These are phyloP conservation scores for Tamias sibiricus DNA, from an alignment of 2,113 vertebrate genomes.

Conservation along the genomic window DNA sequence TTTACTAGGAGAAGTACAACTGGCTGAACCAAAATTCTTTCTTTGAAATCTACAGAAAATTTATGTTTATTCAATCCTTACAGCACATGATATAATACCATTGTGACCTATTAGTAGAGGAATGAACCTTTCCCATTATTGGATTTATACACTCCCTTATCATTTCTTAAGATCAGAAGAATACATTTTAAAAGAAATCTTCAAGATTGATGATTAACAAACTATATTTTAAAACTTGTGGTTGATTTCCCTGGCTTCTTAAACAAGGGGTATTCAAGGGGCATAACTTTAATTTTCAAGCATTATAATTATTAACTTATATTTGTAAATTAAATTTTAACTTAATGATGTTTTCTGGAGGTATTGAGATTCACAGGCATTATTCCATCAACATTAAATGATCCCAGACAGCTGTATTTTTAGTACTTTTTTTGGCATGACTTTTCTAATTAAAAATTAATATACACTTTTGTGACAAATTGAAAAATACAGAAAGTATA, in stretches of 20 bases:
- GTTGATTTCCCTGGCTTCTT: background rate
- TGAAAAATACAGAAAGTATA: conserved; percentile 10
- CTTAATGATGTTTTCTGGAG: background rate
- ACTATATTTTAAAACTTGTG: background rate
- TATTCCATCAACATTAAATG: conserved; percentile 4
- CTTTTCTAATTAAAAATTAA: conserved; percentile 51
- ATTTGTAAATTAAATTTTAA: conserved; percentile 51
- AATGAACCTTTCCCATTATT: background rate
- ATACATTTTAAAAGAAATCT: background rate
- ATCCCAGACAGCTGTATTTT: background rate
- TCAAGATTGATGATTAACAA: background rate
- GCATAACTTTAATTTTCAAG: conserved; percentile 10
- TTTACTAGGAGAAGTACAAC: background rate
- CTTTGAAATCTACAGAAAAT: background rate
- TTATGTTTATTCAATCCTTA: background rate
- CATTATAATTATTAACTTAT: conserved; percentile 16
- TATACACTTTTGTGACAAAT: background rate
- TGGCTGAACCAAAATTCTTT: background rate
- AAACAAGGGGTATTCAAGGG: background rate
- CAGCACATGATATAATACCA: background rate
- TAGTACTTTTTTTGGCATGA: background rate
- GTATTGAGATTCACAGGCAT: background rate
- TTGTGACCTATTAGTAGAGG: background rate
- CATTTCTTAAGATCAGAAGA: background rate
- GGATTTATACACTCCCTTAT: conserved; percentile 5